Percentiles rank a stretch among this genome's conserved stretches.
phyloP scores from a whole-genome alignment of 2,888 invertebrate species.

The Eubasilissa splendida region DNA sequence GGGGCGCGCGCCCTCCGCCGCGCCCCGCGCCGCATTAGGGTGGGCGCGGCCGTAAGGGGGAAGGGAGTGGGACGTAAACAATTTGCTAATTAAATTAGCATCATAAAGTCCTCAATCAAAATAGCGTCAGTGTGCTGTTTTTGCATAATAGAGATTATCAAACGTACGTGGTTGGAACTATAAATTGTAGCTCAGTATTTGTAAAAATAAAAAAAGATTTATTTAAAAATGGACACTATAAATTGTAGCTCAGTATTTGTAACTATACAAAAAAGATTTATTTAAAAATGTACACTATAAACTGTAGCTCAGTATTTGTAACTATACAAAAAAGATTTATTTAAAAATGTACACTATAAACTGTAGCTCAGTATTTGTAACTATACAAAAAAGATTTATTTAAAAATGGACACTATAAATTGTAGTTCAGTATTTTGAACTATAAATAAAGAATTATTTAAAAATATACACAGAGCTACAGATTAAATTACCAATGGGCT shows the following conservation, averaged over 20 bases:
- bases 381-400: neutral
- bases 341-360: neutral
- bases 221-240: neutral
- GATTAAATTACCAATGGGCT: no score
- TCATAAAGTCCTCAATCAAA: constrained; percentile 25
- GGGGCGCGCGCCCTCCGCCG: neutral
- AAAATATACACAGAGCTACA: no score
- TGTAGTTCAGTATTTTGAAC: no score
- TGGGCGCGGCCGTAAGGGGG: constrained; percentile 12
- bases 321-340: neutral
- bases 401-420: neutral
- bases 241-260: no score
- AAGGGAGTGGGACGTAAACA: neutral
- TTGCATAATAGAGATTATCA: neutral
- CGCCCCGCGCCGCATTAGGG: constrained; percentile 22
- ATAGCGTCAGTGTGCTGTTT: constrained; percentile 5
- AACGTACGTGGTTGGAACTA: no score
- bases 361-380: no score
- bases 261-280: neutral
- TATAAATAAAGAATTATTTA: no score
- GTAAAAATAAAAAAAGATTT: neutral
- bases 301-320: no score
- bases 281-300: neutral
- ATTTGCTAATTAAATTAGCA: constrained; percentile 35
- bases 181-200: no score